Base-by-base conservation (phyloP, 2,113 vertebrate genomes). In the Eonycteris spelaea region DNA sequence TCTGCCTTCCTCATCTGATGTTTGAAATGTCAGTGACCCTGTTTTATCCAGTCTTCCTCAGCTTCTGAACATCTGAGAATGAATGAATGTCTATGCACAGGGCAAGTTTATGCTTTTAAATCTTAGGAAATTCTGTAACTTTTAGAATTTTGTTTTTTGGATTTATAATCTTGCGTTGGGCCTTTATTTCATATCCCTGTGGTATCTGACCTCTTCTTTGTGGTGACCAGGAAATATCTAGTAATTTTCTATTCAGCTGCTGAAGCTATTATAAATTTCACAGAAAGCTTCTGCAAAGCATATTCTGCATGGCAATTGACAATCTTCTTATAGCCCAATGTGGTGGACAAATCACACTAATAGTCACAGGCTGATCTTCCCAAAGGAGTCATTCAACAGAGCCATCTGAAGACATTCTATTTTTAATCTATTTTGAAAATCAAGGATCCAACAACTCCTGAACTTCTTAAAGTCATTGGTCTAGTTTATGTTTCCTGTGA, bases 371-470 rank as follows among this genome's bases (percentile, higher is more conserved):
- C 48, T 83, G 43, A 40, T 35, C 51, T 90, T 96, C 90, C 87
- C 94, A 61, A 61, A 74, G 85, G 94, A 85, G 24, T 53, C 93
- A 89, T 97, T 95, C 67, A 57, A 55, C 45, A 95, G 48, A 26
- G 15, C 10, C 43, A 90, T 87, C 40, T 77, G 21, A 95, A 96
- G 80, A 88, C 65, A 90, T 83, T 21, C 55, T 79, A 24, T 55
- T 96, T 86, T 94, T 94, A 96, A 97, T 90, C 73, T 96, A 6
- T 89, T 96, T 77, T 94, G 80, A 96, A 96, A 96, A 90, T 89
- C 84, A 95, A 78, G 93, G 87, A 97, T 78, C 21, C 73, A 57
- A 88, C 53, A 71, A 14, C 74, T 82, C 83, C 79, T 90, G 93
- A 95, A 91, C 93, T 95, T 84, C 70, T 92, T 94, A 94, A 96